Base-by-base conservation (phyloP, 2,797 vertebrate species). In the Rhinoraja longicauda region DNA sequence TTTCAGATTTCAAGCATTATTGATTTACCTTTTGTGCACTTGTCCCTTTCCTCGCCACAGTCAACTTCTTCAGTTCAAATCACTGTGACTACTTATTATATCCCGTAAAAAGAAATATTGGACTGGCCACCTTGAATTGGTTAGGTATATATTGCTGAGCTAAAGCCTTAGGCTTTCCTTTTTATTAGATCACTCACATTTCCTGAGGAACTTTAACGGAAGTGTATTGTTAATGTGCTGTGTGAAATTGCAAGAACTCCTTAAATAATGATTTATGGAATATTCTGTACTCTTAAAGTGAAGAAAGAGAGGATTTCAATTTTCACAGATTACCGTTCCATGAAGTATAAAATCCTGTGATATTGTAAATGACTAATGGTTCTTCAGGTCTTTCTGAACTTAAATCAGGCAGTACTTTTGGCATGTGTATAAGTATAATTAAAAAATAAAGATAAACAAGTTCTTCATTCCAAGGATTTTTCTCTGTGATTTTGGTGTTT, bases 271-370 rank as follows among this genome's bases (percentile, higher is more conserved):
- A 45, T 53, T 92, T 36, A 53, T 57, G 70, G 90, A 92, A 75
- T 92, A 92, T 75, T 92, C 70, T 72, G 90, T 91, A 75, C 70
- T n/a, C 39, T 86, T 86, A 21, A 64, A 88, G 59, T 88, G 84
- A 67, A 88, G 62, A 57, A 84, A 84, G 81, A 67, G 88, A 67
- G 19, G 15, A 67, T 64, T 88, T 88, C n/a, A 67, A 88, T 64
- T 67, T 67, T 67, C 62, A 57, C 45, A 86, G 84, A 21, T 88
- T 88, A 88, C 17, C 88, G 84, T 88, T 88, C 62, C 84, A 88
- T 88, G 62, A 67, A 36, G 62, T 88, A 29, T 59, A 88, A 64
- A 88, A 88, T 88, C 84, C 19, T 88, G 82, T 32, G 17, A 88
- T 67, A 67, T 88, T 64, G 84, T 67, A 67, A 88, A 88, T 67